These are phyloP conservation scores for Galbula dea DNA, from an alignment of 2,113 vertebrate genomes.

Conservation along the genomic window DNA sequence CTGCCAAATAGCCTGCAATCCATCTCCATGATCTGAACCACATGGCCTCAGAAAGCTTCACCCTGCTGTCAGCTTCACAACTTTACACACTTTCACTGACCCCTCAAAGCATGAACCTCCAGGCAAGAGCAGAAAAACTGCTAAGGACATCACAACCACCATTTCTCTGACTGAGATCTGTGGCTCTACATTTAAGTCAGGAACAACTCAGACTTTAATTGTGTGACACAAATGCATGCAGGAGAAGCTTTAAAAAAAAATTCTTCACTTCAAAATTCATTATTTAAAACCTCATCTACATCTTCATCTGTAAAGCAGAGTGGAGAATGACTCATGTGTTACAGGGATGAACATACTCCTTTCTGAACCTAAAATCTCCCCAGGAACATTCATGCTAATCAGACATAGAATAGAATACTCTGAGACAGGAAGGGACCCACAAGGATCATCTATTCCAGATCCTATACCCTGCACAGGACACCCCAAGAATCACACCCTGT, in stretches of 20 bases:
- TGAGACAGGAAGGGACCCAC: too few species aligned
- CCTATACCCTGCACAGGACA: too few species aligned
- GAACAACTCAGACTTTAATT: background rate
- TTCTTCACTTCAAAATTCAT: background rate
- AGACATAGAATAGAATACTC: too few species aligned
- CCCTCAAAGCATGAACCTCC: background rate
- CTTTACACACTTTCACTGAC: background rate
- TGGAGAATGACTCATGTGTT: background rate
- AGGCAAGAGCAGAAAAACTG: background rate
- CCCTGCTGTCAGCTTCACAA: rapidly evolving
- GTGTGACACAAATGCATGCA: background rate
- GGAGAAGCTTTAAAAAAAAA: background rate
- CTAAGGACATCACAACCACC: background rate
- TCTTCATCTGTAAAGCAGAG: background rate
- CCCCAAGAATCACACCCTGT: too few species aligned
- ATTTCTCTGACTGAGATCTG: background rate
- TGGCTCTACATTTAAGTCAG: background rate
- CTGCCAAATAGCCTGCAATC: background rate
- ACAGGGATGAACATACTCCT: background rate
- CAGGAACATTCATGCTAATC: background rate
- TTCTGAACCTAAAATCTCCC: background rate
- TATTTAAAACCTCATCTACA: background rate
- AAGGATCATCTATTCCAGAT: too few species aligned
- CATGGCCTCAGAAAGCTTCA: background rate
- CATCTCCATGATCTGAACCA: background rate